These are phyloP conservation scores for Pachyrhynchus sulphureomaculatus DNA, from an alignment of 1,140 invertebrate genomes.

Conservation along the genomic window DNA sequence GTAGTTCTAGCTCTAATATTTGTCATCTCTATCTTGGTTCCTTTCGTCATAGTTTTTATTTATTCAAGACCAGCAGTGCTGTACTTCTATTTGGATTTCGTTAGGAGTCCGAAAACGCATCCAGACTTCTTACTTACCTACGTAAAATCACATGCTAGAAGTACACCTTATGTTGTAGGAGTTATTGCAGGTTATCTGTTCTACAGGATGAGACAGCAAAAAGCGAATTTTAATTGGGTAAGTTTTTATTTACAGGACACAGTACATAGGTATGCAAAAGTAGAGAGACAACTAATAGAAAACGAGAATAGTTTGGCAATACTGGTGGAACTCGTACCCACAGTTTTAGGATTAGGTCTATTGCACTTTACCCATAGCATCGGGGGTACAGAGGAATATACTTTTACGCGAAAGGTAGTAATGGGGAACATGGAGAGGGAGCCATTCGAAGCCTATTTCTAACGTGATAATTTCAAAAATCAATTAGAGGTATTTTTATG, in stretches of 20 bases:
- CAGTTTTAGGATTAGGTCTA: too few relatives aligned
- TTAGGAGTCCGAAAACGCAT: constrained; percentile 52
- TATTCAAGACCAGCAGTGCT: constrained; percentile 52
- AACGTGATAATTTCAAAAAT: too few relatives aligned
- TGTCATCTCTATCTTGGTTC: constrained; percentile 40
- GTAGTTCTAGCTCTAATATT: constrained; percentile 24
- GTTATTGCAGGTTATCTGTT: constrained; percentile 56
- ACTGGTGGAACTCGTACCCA: too few relatives aligned
- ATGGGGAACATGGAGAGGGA: too few relatives aligned
- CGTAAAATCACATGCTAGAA: constrained; percentile 58
- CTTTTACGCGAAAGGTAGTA: too few relatives aligned
- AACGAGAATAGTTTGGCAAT: too few relatives aligned
- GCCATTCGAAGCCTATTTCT: too few relatives aligned
- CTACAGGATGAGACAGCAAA: constrained; percentile 44
- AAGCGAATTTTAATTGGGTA: constrained; percentile 26
- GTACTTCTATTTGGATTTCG: constrained; percentile 56
- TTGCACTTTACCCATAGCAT: too few relatives aligned
- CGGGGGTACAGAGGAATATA: too few relatives aligned
- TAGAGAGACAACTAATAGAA: too few relatives aligned
- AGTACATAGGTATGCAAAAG: too few relatives aligned
- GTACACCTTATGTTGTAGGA: constrained; percentile 56
- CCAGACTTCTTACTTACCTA: constrained; percentile 55
- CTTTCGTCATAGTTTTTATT: constrained; percentile 53
- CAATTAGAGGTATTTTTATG: too few relatives aligned
- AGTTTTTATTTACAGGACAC: constrained; percentile 1